A percentile compares a stretch with the other conserved stretches of the same genome.
Evolutionary conservation across 2,888 invertebrate genomes (phyloP).

Genomic region (Strigamia maritima): DNA sequence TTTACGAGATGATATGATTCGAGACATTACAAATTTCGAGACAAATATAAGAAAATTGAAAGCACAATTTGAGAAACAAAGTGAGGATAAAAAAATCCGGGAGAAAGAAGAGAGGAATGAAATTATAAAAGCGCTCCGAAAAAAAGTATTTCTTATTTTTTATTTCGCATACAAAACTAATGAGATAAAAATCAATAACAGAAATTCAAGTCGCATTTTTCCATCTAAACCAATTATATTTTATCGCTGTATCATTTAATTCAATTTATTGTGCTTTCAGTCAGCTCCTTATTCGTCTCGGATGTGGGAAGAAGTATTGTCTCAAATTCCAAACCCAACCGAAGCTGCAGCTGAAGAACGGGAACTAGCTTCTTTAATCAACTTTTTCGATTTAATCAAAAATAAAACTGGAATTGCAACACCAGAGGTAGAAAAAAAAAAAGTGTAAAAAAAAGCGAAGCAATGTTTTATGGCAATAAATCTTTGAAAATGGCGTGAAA

Average conservation of each 20-base stretch:
- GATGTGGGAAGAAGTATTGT: slow-evolving; percentile 35
- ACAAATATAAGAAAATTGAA: background rate
- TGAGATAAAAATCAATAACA: no score
- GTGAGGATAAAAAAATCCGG: background rate
- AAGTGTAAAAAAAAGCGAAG: background rate
- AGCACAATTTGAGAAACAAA: slow-evolving; percentile 12
- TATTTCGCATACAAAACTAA: background rate
- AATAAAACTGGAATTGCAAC: slow-evolving; percentile 36
- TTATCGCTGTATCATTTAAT: no score
- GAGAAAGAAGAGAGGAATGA: slow-evolving; percentile 29
- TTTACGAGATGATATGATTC: slow-evolving; percentile 11
- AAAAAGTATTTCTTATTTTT: background rate
- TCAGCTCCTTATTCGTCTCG: slow-evolving; percentile 31
- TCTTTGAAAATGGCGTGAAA: background rate
- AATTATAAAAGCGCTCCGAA: background rate
- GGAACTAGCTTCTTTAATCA: slow-evolving; percentile 12
- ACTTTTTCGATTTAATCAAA: slow-evolving; percentile 22
- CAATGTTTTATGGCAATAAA: background rate
- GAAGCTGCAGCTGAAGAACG: slow-evolving; percentile 28
- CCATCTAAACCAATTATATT: no score
- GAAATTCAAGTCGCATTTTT: no score
- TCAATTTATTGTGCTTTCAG: slow-evolving; percentile 9
- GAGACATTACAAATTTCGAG: slow-evolving; percentile 25
- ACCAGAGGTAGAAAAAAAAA: background rate
- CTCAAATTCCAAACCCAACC: slow-evolving; percentile 20